Evolutionary conservation across 2,888 invertebrate genomes (phyloP), one percentile per base, ranked within the genome.

Genomic region (Dermolepida albohirtum): DNA sequence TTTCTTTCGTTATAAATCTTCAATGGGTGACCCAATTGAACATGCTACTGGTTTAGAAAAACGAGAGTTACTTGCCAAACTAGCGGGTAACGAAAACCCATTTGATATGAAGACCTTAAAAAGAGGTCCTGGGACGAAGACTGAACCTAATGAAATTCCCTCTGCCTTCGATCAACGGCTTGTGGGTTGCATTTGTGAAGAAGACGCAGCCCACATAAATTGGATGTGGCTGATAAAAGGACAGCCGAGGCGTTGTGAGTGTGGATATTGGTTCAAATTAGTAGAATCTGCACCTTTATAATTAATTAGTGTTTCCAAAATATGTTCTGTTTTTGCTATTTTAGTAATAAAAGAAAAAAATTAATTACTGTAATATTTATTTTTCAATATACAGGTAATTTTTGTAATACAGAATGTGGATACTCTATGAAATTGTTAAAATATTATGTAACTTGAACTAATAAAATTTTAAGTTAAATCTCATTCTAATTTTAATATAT

Each of bases 201-300:
- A 95, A 83, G 96, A 97, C 80, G 88, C 93, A 65, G 89, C 92
- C 66, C 86, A 89, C 64, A 89, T 97, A 74, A 92, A 90, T 79
- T 97, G 95, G 93, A 93, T 96, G 89, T 94, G 94, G 92, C 84
- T 97, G 78, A 90, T 95, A 81, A 88, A 90, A 85, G 96, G 92
- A 49, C 88, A 89, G 74, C 90, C 93, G 71, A 92, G 92, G 78
- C 90, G 96, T 75, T 97, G 97, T 80, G 93, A 92, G 78, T 97
- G 97, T 81, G 97, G 97, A 66, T 90, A 95, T 82, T 96, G 94
- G 94, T 96, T 95, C 86, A 94, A 96, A 86, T 86, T 96, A 76
- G 88, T 89, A 67, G 90, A 90, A 81, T 90, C 90, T 83, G 83
- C 87, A 73, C 87, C 88, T 73, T 77, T 89, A 76, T 90, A 89